Evolutionary conservation across 2,888 invertebrate species (phyloP), one percentile per base, ranked within the genome.

Genomic region (Zygothrica quintamaculata): DNA sequence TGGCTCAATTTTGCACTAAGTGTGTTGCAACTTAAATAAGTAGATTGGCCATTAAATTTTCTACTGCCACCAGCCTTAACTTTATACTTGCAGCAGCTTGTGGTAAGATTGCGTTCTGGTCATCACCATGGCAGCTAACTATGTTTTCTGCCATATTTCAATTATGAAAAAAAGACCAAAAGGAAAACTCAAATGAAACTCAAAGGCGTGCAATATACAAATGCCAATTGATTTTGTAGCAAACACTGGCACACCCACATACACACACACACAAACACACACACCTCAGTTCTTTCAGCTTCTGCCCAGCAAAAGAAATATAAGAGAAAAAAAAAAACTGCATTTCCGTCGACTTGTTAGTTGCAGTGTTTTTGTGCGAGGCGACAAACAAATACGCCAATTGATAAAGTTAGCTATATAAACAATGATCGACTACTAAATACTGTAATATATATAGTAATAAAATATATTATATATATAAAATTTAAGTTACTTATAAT

Each of bases 181-280:
- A n/a, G n/a, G 64, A 67, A 73, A 78, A 42, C 65, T 76, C 76
- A 84, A 81, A 70, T 61, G 71, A 72, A 75, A 70, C 78, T 81
- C 80, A 80, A 81, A 81, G 80, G 82, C 84, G 74, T 60, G 74
- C 80, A 84, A 81, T 81, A 81, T 81, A 59, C 58, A 85, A 84
- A 84, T 84, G 79, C 85, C 85, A 81, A 81, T 81, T 84, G 81
- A 82, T 84, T 84, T 82, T 72, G 71, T 59, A 40, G 64, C 51
- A 40, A 42, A 18, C 13, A 5, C 6, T 6, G 0, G 5, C 9
- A 22, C 29, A 7, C 11, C 11, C 11, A 34, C 34, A 6, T 26
- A 1, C n/a, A 12, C 31, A 5, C 11, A 3, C 6, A 11, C 25
- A 3, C 22, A 22, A 3, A 8, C 7, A 12, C 37, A 16, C 16